phyloP scores from a whole-genome alignment of 2,888 invertebrate genomes.

The Lasioglossum figueresi region DNA sequence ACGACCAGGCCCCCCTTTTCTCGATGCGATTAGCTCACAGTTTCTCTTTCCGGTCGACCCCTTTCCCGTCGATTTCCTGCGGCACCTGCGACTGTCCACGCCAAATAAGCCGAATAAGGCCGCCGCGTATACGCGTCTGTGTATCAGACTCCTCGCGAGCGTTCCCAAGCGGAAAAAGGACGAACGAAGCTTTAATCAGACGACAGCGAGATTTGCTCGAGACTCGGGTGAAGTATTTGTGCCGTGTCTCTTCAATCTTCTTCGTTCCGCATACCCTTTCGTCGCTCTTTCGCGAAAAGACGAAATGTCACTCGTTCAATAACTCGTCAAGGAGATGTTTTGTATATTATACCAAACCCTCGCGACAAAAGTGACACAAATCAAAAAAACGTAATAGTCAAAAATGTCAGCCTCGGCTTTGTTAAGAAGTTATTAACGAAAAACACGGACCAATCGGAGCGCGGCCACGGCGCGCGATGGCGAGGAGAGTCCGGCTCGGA shows the following conservation, averaged over 20 bases:
- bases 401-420: too few relatives aligned
- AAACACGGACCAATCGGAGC: too few relatives aligned
- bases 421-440: too few relatives aligned
- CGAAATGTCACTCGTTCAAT: background rate
- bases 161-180: conserved; percentile 40
- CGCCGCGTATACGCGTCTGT: conserved; percentile 45
- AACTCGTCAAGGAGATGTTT: too few relatives aligned
- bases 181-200: conserved; percentile 5
- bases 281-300: background rate
- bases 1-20: conserved; percentile 42
- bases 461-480: too few relatives aligned
- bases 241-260: background rate
- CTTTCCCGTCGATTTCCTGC: conserved; percentile 63
- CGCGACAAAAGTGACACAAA: too few relatives aligned
- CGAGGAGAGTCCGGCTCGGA: too few relatives aligned
- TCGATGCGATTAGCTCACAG: conserved; percentile 60
- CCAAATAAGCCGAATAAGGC: conserved; percentile 67
- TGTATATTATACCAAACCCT: too few relatives aligned
- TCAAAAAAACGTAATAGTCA: too few relatives aligned
- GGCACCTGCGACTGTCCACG: conserved; percentile 52
- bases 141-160: conserved; percentile 22
- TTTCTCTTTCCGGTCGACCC: conserved; percentile 67
- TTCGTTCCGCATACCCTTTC: background rate
- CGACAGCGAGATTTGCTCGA: background rate
- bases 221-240: background rate